A percentile compares a stretch with the other conserved stretches of the same genome.
phyloP scores from a whole-genome alignment of 2,888 invertebrate genomes.

The Drosophila testacea region DNA sequence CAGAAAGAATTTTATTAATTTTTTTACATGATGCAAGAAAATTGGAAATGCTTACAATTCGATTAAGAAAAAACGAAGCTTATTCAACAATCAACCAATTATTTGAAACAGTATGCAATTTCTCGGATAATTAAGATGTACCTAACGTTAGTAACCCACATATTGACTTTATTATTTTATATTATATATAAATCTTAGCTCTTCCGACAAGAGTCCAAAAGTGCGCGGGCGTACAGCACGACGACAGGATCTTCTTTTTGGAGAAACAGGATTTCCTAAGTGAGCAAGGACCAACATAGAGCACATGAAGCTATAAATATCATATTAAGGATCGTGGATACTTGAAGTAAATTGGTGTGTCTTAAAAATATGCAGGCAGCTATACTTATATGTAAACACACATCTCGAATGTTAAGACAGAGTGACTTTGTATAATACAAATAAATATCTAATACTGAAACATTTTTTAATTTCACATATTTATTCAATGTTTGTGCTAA shows the following conservation, averaged over 20 bases:
- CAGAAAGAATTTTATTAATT: slow-evolving; percentile 23
- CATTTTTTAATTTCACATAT: background rate
- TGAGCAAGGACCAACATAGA: background rate
- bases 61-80: slow-evolving; percentile 59
- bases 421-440: slow-evolving; percentile 15
- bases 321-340: background rate
- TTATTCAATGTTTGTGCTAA: no score
- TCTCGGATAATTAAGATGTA: slow-evolving; percentile 24
- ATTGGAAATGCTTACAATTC: slow-evolving; percentile 53
- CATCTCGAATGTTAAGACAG: slow-evolving; percentile 11
- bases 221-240: slow-evolving; percentile 88
- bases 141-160: slow-evolving; percentile 8
- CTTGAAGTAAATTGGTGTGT: background rate
- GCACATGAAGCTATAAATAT: background rate
- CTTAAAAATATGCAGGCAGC: slow-evolving; percentile 4
- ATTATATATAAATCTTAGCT: slow-evolving; percentile 38
- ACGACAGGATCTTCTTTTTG: slow-evolving; percentile 90
- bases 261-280: slow-evolving; percentile 63
- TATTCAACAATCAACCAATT: slow-evolving; percentile 50
- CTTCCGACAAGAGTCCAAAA: slow-evolving; percentile 84
- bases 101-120: slow-evolving; percentile 53
- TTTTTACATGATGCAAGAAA: slow-evolving; percentile 46
- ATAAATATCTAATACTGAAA: slow-evolving; percentile 8
- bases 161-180: slow-evolving; percentile 18
- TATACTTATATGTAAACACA: slow-evolving; percentile 4